phyloP scores from a whole-genome alignment of 2,797 vertebrate species.

The Esox lucius region DNA sequence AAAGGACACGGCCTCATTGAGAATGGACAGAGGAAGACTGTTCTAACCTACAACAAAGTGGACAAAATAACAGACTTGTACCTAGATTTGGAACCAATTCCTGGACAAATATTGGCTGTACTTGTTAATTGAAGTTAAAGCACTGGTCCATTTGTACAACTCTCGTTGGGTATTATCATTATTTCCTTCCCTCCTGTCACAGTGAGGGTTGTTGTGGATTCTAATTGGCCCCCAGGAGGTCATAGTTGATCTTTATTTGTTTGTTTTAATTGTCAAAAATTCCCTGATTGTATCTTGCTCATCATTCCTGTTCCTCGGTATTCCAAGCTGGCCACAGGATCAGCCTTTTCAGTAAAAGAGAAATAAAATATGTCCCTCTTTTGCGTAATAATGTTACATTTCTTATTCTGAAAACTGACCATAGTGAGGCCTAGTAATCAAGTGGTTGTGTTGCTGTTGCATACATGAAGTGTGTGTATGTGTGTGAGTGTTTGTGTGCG shows the following conservation, averaged over 20 bases:
- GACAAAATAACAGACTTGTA: conserved; percentile 36
- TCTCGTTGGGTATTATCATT: conserved; percentile 51
- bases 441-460: too few relatives aligned
- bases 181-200: conserved; percentile 51
- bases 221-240: conserved; percentile 33
- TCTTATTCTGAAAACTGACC: background rate
- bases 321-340: conserved; percentile 59
- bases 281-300: conserved; percentile 66
- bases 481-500: background rate
- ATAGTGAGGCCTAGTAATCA: background rate
- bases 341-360: conserved; percentile 73
- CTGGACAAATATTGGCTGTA: conserved; percentile 31
- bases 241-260: conserved; percentile 41
- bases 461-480: background rate
- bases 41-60: conserved; percentile 40
- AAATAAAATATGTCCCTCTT: conserved; percentile 12
- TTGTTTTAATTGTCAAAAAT: conserved; percentile 59
- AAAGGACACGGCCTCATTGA: conserved; percentile 32
- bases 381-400: background rate
- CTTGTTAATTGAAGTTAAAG: conserved; percentile 54
- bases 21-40: conserved; percentile 41
- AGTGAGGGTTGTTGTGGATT: conserved; percentile 40
- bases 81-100: conserved; percentile 30
- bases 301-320: conserved; percentile 61
- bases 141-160: conserved; percentile 67